phyloP scores from a whole-genome alignment of 2,888 invertebrate species.

The Chymomyza fuscimana region DNA sequence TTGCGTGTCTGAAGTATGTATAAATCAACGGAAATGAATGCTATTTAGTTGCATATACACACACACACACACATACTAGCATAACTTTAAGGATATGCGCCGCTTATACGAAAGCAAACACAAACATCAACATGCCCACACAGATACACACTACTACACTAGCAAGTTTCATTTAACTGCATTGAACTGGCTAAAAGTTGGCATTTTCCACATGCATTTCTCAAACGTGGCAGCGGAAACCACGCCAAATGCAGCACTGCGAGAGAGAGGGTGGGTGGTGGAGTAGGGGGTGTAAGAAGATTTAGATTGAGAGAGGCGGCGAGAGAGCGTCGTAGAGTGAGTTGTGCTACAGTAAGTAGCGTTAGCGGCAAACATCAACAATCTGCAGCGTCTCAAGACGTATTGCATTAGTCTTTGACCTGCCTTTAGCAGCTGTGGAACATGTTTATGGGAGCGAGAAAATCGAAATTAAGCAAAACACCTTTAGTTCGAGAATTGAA shows the following conservation, averaged over 20 bases:
- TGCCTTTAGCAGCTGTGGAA: not conserved
- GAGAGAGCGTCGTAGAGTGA: not conserved
- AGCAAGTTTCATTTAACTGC: slow-evolving; percentile 46
- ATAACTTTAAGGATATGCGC: slow-evolving; percentile 64
- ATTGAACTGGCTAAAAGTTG: slow-evolving; percentile 43
- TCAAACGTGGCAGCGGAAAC: slow-evolving; percentile 66
- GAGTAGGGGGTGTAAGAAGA: too few relatives aligned
- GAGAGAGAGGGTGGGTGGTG: not conserved
- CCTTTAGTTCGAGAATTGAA: not conserved
- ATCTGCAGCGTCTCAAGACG: slow-evolving; percentile 53
- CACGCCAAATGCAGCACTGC: slow-evolving; percentile 54
- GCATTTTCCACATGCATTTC: slow-evolving; percentile 74
- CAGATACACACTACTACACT: slow-evolving; percentile 32
- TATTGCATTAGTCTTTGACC: slow-evolving; percentile 61
- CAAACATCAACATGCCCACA: slow-evolving; percentile 22
- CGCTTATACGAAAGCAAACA: slow-evolving; percentile 61
- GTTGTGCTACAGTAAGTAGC: not conserved
- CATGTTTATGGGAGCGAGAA: not conserved
- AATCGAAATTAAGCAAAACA: not conserved
- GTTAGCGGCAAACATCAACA: slow-evolving; percentile 2
- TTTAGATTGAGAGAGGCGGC: not conserved
- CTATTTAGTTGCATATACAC: slow-evolving; percentile 61
- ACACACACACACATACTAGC: slow-evolving; percentile 14
- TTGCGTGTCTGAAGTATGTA: slow-evolving; percentile 49
- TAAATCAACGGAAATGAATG: slow-evolving; percentile 77